phyloP scores from a whole-genome alignment of 2,113 vertebrate species.

The Chaetura pelagica region DNA sequence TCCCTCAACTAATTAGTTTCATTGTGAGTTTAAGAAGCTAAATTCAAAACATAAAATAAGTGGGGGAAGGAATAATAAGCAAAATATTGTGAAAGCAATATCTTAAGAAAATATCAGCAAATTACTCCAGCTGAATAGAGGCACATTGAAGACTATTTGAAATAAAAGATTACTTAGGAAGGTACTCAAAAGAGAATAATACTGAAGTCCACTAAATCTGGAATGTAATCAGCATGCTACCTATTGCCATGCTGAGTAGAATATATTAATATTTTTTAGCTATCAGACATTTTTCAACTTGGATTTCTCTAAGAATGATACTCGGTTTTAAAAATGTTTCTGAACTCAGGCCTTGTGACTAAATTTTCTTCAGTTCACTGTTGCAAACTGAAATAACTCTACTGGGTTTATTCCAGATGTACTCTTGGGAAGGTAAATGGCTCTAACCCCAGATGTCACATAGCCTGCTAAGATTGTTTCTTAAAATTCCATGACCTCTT shows the following conservation, averaged over 20 bases:
- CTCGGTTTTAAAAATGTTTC: background rate
- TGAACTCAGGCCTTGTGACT: background rate
- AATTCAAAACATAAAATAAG: constrained; percentile 33
- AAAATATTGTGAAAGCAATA: constrained; percentile 50
- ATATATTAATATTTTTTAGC: background rate
- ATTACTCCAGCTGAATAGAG: background rate
- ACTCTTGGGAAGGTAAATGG: rapidly evolving
- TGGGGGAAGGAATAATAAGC: background rate
- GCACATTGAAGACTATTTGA: background rate
- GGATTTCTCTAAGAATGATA: background rate
- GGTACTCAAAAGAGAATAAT: background rate
- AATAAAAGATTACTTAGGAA: background rate
- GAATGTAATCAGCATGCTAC: background rate
- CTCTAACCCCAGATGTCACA: background rate
- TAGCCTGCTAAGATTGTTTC: background rate
- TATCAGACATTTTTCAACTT: background rate
- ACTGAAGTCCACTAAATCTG: background rate
- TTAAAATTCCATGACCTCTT: background rate
- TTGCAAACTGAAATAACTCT: background rate
- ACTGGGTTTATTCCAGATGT: background rate
- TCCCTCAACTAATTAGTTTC: constrained; percentile 33
- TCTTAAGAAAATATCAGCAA: background rate
- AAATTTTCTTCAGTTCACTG: background rate
- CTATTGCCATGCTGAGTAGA: background rate
- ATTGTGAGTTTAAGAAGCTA: constrained; percentile 35